phyloP scores from a whole-genome alignment of 92 coral and sea anemone species.

The Bergia puertoricense region DNA sequence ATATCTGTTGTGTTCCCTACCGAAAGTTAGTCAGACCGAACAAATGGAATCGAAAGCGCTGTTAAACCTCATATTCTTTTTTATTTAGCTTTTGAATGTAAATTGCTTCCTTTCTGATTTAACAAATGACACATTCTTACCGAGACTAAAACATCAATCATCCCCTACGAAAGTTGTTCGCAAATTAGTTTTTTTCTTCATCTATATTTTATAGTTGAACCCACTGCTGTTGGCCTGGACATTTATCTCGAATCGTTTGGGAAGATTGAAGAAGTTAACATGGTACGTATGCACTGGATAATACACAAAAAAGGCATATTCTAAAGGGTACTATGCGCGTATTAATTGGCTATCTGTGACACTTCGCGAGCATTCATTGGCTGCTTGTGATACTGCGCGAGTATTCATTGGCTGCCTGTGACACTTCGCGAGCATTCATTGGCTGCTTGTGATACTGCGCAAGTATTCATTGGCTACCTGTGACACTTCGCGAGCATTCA shows the following conservation, averaged over 20 bases:
- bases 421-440: not conserved
- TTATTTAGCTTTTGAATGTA: not conserved
- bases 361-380: not conserved
- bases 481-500: no score
- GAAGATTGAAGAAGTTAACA: slow-evolving; percentile 80
- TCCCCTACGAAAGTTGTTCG: not conserved
- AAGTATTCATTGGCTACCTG: no score
- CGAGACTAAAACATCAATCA: not conserved
- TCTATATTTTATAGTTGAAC: slow-evolving; percentile 38
- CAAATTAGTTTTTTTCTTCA: not conserved
- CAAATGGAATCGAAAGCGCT: not conserved
- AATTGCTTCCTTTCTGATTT: not conserved
- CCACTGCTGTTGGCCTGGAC: slow-evolving; percentile 51
- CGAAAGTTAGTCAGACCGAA: not conserved
- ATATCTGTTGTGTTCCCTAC: no score
- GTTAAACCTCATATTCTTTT: no score
- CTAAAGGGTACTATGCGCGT: not conserved
- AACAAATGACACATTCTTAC: not conserved
- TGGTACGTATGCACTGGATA: slow-evolving; percentile 56
- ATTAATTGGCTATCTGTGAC: no score
- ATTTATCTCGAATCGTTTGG: slow-evolving; percentile 78
- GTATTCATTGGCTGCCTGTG: no score
- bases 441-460: no score
- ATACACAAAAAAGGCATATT: not conserved
- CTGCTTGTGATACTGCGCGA: no score